Conservation (phyloP, 30 jellyfish, hydroid and myxozoan genomes). For the Nemopilema nomurai region DNA sequence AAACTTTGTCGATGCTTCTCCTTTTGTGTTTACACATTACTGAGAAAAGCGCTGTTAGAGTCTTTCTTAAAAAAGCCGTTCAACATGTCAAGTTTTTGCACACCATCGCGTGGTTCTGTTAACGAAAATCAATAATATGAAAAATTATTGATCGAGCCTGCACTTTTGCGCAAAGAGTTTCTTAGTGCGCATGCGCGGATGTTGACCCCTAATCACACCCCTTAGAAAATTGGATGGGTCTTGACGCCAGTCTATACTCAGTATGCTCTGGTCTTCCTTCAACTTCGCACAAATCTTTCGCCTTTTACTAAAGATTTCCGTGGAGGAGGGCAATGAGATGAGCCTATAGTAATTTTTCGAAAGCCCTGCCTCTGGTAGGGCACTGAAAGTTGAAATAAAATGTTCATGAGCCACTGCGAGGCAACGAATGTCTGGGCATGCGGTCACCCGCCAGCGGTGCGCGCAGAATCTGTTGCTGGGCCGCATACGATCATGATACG, state of each 20-base stretch:
- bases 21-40: too few relatives aligned
- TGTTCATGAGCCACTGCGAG: not conserved
- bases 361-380: slow-evolving; percentile 21
- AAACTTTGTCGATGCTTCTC: not conserved
- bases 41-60: not conserved
- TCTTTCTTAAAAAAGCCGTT: not conserved
- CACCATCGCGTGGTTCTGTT: too few relatives aligned
- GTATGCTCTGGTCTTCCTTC: slow-evolving; percentile 43
- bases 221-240: not conserved
- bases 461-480: too few relatives aligned
- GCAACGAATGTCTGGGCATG: too few relatives aligned
- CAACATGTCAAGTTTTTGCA: too few relatives aligned
- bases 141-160: too few relatives aligned
- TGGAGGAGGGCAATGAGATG: slow-evolving; percentile 40
- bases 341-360: slow-evolving; percentile 36
- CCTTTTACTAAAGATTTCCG: slow-evolving; percentile 47
- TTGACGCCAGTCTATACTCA: not conserved
- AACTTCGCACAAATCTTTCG: slow-evolving; percentile 34
- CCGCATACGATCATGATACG: too few relatives aligned
- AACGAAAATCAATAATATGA: too few relatives aligned
- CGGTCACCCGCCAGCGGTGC: too few relatives aligned
- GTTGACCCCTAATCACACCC: not conserved
- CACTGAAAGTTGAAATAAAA: not conserved
- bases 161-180: not conserved
- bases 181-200: not conserved